Base-by-base conservation (phyloP, 2,888 invertebrate genomes). In the Selenia dentaria region DNA sequence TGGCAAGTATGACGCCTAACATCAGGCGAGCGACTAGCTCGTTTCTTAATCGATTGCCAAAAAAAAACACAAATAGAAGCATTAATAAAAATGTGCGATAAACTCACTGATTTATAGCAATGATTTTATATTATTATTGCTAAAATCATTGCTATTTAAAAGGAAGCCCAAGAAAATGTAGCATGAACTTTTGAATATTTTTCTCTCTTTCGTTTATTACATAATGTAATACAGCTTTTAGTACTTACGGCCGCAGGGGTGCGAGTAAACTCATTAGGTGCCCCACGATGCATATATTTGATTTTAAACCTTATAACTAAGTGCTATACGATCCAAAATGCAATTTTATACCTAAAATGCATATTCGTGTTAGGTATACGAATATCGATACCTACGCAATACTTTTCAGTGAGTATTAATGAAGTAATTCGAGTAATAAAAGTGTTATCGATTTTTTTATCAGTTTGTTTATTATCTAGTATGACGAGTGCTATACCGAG, bases 201-300 rank as follows among this genome's bases (percentile, higher is more conserved):
- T 32, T 20, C 8, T 10, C 11, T 20, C 29, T 32, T 20, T 32
- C 46, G 16, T 35, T 51, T 50, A 20, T 46, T 51, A 39, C n/a
- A n/a, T n/a, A n/a, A n/a, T n/a, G n/a, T 64, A 64, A 67, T 59
- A 57, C 18, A 35, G 46, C 51, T 50, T 46, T 68, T 61, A 57
- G 60, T 67, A 69, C 67, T 69, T 64, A 40, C 36, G 52, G 47
- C 62, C 25, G 34, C 42, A 44, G 34, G 43, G 46, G 49, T 22
- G 11, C 10, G 22, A 43, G 49, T 46, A 59, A 65, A 67, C 64
- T 73, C 70, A 67, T 70, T 73, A 72, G 53, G 54, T 57, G 45
- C 57, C 49, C 41, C 37, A 33, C 26, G 36, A 46, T 9, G 1
- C 6, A 6, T 10, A 35, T 1, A n/a, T 2, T 6, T 1, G 22